These are phyloP conservation scores for Ametastegia equiseti DNA, from an alignment of 2,888 invertebrate species.

Conservation along the genomic window DNA sequence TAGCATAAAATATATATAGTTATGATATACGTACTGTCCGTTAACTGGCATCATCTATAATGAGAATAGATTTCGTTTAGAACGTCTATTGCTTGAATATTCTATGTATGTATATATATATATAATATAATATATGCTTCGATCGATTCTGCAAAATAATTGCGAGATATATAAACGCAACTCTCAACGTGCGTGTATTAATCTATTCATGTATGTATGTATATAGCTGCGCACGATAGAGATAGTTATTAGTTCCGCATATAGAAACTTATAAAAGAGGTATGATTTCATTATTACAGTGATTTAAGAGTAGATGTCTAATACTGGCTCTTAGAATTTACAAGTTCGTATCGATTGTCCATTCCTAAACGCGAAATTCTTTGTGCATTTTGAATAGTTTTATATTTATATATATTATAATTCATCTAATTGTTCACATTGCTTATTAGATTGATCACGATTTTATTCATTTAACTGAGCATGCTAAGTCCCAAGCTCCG, in stretches of 20 bases:
- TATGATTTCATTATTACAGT: constrained; percentile 26
- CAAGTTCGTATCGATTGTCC: constrained; percentile 68
- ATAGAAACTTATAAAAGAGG: constrained; percentile 12
- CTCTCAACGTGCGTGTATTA: background rate
- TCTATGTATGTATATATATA: too few relatives aligned
- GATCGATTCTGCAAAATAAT: background rate
- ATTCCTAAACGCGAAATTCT: constrained; percentile 75
- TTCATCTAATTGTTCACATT: constrained; percentile 56
- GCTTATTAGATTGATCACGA: constrained; percentile 68
- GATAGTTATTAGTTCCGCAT: background rate
- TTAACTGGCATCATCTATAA: constrained; percentile 36
- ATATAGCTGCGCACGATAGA: background rate
- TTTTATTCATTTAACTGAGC: constrained; percentile 73
- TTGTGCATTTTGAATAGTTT: constrained; percentile 66
- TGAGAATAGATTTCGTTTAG: constrained; percentile 16
- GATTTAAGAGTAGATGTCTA: constrained; percentile 55
- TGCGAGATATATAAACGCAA: background rate
- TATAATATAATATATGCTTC: too few relatives aligned
- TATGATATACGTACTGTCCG: constrained; percentile 38
- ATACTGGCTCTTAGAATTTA: constrained; percentile 68
- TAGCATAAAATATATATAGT: constrained; percentile 23
- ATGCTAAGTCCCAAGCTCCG: constrained; percentile 76
- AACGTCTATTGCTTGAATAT: constrained; percentile 36
- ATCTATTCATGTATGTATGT: background rate
- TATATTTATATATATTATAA: too few relatives aligned